Base-by-base conservation (phyloP, 2,797 vertebrate genomes). In the Tympanoctomys barrerae region DNA sequence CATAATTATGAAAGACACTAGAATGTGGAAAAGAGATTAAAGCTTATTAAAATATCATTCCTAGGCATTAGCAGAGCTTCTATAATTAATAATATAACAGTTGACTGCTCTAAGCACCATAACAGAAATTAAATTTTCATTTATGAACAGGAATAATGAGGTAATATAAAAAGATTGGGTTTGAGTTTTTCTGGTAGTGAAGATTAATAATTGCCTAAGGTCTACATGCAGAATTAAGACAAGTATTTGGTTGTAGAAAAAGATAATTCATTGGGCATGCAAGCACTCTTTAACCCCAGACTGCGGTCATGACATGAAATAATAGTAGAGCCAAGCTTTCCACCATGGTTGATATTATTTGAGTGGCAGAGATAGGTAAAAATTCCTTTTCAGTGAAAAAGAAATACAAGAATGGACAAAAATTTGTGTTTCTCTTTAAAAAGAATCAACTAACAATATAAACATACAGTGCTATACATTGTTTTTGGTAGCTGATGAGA, bases 31-130 rank as follows among this genome's bases (percentile, higher is more conserved):
- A 97, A 97, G 93, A 97, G 36, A 98, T 97, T 97, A 97, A 98
- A 81, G 70, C 85, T 97, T 98, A 98, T 98, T 98, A 97, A 98
- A 97, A 98, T 97, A 96, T 91, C 66, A 97, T 97, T 98, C 94
- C 87, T 97, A 70, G 66, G 83, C 85, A 98, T 97, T 98, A 97
- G 52, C 91, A 98, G 80, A 82, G 96, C 90, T 96, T 97, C 70
- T 89, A 88, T 97, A 98, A 98, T 98, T 98, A 98, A 98, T 97
- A 98, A 97, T 94, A 97, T 95, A 95, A 97, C 96, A 98, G 95
- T 77, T 97, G 95, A 97, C 96, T 97, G 96, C 97, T 97, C 96
- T 97, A 97, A 97, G 87, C 78, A 87, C 54, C 95, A 79, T 82
- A 97, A 96, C 49, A 97, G 80, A 98, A 98, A 98, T 97, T 97